Evolutionary conservation across 2,113 vertebrate species (phyloP).

Genomic region (Lagenorhynchus albirostris): DNA sequence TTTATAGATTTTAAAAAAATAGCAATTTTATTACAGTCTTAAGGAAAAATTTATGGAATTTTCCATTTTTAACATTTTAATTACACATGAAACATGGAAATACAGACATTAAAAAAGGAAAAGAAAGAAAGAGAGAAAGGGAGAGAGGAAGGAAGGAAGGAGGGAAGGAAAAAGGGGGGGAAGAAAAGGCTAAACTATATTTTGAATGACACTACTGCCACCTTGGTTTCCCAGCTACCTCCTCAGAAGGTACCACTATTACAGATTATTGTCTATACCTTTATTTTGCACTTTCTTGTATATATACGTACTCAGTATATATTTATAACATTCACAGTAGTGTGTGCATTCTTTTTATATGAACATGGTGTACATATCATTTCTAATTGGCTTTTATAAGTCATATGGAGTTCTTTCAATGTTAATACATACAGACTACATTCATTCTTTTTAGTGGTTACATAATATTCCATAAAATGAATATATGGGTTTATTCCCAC

Average conservation of each 20-base stretch:
- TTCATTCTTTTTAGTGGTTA: not conserved
- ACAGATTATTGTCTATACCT: not conserved
- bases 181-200: not conserved
- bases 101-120: not conserved
- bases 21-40: not conserved
- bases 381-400: not conserved
- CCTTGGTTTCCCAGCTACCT: fast-evolving
- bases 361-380: not conserved
- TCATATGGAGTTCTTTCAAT: not conserved
- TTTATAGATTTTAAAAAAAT: not conserved
- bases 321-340: not conserved
- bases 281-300: not conserved
- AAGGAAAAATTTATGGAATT: not conserved
- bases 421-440: not conserved
- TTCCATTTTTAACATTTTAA: not conserved
- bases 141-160: no score
- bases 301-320: not conserved
- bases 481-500: not conserved
- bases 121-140: not conserved
- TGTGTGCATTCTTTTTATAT: not conserved
- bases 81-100: not conserved
- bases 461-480: not conserved
- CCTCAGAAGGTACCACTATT: not conserved
- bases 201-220: not conserved
- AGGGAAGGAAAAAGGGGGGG: no score